Conservation (phyloP, 2,888 invertebrate species). For the Harpalus rufipes region DNA sequence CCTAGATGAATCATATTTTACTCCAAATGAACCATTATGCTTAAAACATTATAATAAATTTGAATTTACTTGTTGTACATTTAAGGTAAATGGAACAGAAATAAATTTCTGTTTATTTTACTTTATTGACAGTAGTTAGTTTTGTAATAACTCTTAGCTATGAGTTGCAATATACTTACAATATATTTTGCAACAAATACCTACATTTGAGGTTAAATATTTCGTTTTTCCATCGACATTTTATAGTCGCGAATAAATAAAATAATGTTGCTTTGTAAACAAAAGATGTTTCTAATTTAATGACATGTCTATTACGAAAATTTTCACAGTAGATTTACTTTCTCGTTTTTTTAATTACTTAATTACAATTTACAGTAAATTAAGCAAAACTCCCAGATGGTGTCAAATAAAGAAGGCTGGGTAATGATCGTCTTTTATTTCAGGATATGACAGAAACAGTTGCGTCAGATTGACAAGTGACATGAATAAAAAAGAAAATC, state of each 20-base stretch:
- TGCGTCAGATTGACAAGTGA: slow-evolving; percentile 50
- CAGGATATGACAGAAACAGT: slow-evolving; percentile 13
- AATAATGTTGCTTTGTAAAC: not conserved
- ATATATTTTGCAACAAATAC: not conserved
- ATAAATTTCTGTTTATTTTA: slow-evolving; percentile 9
- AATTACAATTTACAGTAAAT: slow-evolving; percentile 25
- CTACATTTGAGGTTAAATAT: not conserved
- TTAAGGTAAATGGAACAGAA: slow-evolving; percentile 36
- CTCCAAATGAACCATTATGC: slow-evolving; percentile 5
- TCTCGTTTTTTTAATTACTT: not conserved
- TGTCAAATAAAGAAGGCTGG: not conserved
- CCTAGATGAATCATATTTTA: slow-evolving; percentile 23
- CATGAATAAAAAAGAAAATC: slow-evolving; percentile 24
- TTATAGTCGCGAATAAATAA: not conserved
- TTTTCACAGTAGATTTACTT: slow-evolving; percentile 1
- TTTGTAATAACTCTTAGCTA: slow-evolving; percentile 11
- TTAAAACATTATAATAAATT: slow-evolving; percentile 14
- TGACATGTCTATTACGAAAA: not conserved
- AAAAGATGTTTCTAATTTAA: not conserved
- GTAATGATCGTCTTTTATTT: slow-evolving; percentile 45
- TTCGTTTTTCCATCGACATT: not conserved
- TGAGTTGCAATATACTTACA: not conserved
- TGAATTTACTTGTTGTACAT: not conserved
- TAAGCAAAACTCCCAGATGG: slow-evolving; percentile 3
- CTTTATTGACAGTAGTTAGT: slow-evolving; percentile 9